Conservation (phyloP, 2,888 invertebrate species). For the Dioctria rufipes region DNA sequence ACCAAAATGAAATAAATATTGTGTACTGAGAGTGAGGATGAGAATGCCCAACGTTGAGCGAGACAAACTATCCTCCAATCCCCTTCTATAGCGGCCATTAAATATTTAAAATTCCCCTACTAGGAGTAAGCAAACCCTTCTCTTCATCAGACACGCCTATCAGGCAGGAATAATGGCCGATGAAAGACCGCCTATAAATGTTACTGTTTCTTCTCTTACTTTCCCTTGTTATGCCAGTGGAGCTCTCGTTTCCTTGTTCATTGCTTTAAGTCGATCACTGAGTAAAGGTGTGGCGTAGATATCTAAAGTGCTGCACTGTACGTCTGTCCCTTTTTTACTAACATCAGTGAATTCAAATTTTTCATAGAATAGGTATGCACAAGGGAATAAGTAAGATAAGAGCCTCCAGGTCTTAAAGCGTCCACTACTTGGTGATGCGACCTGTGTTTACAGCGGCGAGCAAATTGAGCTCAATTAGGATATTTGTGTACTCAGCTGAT, state of each 20-base stretch:
- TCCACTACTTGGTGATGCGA: background rate
- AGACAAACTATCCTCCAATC: background rate
- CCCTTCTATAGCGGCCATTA: conserved; percentile 50
- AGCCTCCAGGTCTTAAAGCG: background rate
- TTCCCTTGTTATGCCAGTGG: background rate
- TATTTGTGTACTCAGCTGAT: conserved; percentile 48
- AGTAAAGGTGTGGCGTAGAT: background rate
- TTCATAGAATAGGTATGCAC: background rate
- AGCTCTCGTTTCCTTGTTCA: background rate
- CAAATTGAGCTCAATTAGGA: conserved; percentile 52
- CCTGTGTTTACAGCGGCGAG: conserved; percentile 26
- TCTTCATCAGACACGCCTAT: background rate
- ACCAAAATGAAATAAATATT: background rate
- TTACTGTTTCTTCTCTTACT: background rate
- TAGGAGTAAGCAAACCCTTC: conserved; percentile 18
- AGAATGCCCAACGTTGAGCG: conserved; percentile 3
- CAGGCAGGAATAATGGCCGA: conserved; percentile 32
- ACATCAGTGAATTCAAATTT: background rate
- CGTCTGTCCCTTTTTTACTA: background rate
- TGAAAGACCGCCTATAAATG: background rate
- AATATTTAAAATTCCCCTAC: conserved; percentile 51
- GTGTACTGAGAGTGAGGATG: background rate
- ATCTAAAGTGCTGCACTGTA: background rate
- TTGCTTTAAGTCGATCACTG: background rate
- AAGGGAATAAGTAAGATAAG: background rate